These are phyloP conservation scores for Discoglossus pictus DNA, from an alignment of 2,797 vertebrate genomes.

Conservation along the genomic window DNA sequence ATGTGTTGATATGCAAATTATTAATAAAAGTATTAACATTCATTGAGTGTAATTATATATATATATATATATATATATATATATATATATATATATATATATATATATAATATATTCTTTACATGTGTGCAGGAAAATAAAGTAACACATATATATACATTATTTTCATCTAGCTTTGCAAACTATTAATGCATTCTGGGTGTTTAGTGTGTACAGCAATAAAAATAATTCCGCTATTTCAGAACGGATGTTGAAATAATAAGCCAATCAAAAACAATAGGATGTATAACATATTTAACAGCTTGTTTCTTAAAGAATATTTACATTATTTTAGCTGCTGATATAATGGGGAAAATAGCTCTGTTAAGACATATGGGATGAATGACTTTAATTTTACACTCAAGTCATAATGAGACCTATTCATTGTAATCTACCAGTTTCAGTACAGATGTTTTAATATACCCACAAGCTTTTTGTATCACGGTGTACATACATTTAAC, in stretches of 20 bases:
- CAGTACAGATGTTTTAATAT: conserved; percentile 72
- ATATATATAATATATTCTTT: no score
- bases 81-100: no score
- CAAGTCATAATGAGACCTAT: conserved; percentile 68
- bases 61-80: no score
- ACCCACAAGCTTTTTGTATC: conserved; percentile 73
- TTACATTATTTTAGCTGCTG: conserved; percentile 64
- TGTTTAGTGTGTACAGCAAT: conserved; percentile 15
- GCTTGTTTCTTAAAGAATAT: conserved; percentile 51
- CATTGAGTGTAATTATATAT: no score
- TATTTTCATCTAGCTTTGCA: background rate
- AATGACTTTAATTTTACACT: conserved; percentile 75
- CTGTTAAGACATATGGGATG: conserved; percentile 67
- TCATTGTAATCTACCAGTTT: conserved; percentile 74
- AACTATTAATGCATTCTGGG: background rate
- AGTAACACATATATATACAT: background rate
- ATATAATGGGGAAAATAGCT: conserved; percentile 64
- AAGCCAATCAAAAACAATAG: conserved; percentile 14
- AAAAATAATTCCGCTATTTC: conserved; percentile 44
- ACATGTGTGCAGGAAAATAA: no score
- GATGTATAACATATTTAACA: conserved; percentile 37
- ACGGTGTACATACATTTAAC: conserved; percentile 53
- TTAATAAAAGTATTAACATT: no score
- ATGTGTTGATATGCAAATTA: no score
- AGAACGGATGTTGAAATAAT: conserved; percentile 43